These are phyloP conservation scores for Morone chrysops DNA, from an alignment of 2,113 vertebrate species.

Conservation along the genomic window DNA sequence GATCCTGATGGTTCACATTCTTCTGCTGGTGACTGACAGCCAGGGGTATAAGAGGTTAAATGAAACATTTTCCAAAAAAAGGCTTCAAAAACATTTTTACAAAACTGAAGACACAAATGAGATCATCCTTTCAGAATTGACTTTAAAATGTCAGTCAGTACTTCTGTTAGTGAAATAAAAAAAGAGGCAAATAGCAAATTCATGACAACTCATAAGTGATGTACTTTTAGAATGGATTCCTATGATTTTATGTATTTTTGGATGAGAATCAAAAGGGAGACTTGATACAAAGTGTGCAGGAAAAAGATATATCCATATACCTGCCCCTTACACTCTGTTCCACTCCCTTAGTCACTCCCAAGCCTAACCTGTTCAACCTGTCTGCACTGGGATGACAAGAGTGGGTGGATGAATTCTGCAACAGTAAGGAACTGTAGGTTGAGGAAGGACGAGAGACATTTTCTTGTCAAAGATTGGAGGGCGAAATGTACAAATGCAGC, in stretches of 20 bases:
- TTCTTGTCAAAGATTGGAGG: not conserved
- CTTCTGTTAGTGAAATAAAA: not conserved
- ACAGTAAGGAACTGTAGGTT: not conserved
- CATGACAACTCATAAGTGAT: not conserved
- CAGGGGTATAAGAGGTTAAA: not conserved
- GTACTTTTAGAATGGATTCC: not conserved
- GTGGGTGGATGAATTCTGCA: not conserved
- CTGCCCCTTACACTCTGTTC: not conserved
- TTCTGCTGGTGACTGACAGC: conserved; percentile 23
- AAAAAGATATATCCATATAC: not conserved
- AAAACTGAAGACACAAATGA: conserved; percentile 4
- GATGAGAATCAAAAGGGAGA: not conserved
- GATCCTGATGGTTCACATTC: conserved; percentile 63
- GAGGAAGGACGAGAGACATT: not conserved
- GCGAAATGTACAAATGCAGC: not conserved
- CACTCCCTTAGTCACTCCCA: conserved; percentile 61
- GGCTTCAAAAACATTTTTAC: conserved; percentile 10
- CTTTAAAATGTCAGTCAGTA: not conserved
- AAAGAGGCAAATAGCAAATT: not conserved
- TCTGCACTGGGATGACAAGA: conserved; percentile 36
- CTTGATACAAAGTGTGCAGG: no score
- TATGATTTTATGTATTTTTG: not conserved
- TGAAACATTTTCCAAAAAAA: conserved; percentile 3
- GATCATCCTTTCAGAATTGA: conserved; percentile 14
- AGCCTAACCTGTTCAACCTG: conserved; percentile 82